Conservation (phyloP, 2,797 vertebrate genomes). For the Sebastiscus tertius region DNA sequence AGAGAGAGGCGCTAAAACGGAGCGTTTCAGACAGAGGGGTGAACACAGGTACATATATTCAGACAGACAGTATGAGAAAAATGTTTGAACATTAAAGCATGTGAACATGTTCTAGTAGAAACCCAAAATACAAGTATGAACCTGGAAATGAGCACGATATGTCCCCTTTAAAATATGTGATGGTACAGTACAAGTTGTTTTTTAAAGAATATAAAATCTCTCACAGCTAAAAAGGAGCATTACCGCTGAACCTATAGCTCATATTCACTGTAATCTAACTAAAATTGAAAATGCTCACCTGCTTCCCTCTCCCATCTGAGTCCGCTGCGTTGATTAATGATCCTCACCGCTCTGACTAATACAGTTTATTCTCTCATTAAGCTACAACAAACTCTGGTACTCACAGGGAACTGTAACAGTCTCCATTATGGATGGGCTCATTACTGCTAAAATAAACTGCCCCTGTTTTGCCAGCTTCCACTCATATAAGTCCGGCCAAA, state of each 20-base stretch:
- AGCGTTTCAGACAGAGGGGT: no score
- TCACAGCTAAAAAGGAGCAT: background rate
- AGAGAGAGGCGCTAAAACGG: no score
- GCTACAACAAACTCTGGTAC: constrained; percentile 58
- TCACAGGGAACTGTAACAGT: constrained; percentile 48
- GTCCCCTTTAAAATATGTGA: background rate
- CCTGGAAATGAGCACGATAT: no score
- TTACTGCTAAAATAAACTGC: constrained; percentile 71
- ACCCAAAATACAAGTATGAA: no score
- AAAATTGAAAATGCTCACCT: constrained; percentile 40
- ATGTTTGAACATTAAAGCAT: no score
- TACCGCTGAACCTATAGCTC: constrained; percentile 1
- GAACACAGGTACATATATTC: no score
- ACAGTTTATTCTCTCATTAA: constrained; percentile 72
- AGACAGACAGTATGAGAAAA: no score
- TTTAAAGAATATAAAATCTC: constrained; percentile 1
- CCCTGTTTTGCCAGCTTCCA: constrained; percentile 50
- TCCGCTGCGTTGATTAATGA: constrained; percentile 56
- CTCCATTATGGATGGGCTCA: constrained; percentile 70
- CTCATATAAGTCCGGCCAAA: constrained; percentile 48
- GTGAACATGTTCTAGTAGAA: no score
- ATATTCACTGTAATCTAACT: constrained; percentile 7
- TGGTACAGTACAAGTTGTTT: background rate
- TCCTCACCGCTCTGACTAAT: constrained; percentile 47
- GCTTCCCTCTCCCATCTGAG: constrained; percentile 26